Base-by-base conservation (phyloP, 2,113 vertebrate genomes). In the Syngnathus typhle region DNA sequence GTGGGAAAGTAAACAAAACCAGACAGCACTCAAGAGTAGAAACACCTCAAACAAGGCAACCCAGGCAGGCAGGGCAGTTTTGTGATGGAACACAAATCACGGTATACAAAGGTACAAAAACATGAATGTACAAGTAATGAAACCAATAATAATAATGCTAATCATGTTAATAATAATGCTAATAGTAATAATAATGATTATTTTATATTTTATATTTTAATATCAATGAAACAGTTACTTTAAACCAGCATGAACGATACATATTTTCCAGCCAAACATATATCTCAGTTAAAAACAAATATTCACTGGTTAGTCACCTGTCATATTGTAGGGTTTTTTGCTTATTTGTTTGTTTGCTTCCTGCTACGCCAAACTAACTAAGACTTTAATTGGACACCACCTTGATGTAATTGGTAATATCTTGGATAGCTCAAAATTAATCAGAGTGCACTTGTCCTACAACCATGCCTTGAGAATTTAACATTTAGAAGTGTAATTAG, bases 401-500 rank as follows among this genome's bases (percentile, higher is more conserved):
- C 64, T 75, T 11, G 23, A 70, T 64, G 54, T 65, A 59, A 71
- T 8, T 51, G 56, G 69, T 47, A 63, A 70, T 12, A 69, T 36
- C 54, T 27, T 49, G 46, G 60, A 71, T 80, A 51, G 37, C 73
- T 58, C 18, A 61, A 78, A 47, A 79, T 84, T 75, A 80, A 69
- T 56, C 63, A 71, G 56, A 32, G 60, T 63, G 61, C 51, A 70
- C 41, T 68, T 65, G 72, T 77, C 52, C 27, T 56, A 66, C 68
- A n/a, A 60, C 47, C 54, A 21, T 69, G 43, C 64, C 63, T 68
- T 39, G 64, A 69, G 39, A 65, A 60, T 77, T 74, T 54, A 71
- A 73, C 74, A 51, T 75, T 74, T 61, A 75, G 51, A 39, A 56
- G 68, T 41, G 68, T 73, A 75, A 85, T 73, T 76, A 64, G 55